phyloP scores from a whole-genome alignment of 2,797 vertebrate species.

The Megalops cyprinoides region DNA sequence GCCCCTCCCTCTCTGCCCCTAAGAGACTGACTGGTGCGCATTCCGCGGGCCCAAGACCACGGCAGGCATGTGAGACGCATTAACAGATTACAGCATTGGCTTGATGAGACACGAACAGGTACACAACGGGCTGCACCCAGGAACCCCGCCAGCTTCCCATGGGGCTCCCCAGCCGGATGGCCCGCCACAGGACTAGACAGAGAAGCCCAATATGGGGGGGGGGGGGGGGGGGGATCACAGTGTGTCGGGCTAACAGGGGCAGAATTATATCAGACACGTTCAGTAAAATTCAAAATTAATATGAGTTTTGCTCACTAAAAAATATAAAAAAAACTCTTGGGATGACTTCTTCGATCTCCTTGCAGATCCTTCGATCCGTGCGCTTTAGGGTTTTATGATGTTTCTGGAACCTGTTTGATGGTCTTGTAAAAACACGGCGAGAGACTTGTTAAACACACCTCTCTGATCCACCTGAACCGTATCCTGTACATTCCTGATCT shows the following conservation, averaged over 20 bases:
- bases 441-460: background rate
- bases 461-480: background rate
- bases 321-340: background rate
- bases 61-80: slow-evolving; percentile 9
- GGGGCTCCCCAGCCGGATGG: background rate
- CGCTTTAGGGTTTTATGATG: background rate
- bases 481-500: background rate
- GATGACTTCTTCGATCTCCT: background rate
- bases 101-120: background rate
- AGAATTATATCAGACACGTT: background rate
- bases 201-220: background rate
- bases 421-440: background rate
- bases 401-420: background rate
- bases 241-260: background rate
- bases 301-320: too few species aligned
- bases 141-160: background rate
- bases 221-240: background rate
- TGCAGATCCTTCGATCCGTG: too few species aligned
- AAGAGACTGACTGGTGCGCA: background rate
- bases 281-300: too few species aligned
- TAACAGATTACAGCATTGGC: slow-evolving; percentile 5
- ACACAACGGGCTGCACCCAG: background rate
- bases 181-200: background rate
- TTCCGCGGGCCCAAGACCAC: background rate
- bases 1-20: background rate